Base-by-base conservation (phyloP, 2,888 invertebrate species). In the Euzetes globulus region DNA sequence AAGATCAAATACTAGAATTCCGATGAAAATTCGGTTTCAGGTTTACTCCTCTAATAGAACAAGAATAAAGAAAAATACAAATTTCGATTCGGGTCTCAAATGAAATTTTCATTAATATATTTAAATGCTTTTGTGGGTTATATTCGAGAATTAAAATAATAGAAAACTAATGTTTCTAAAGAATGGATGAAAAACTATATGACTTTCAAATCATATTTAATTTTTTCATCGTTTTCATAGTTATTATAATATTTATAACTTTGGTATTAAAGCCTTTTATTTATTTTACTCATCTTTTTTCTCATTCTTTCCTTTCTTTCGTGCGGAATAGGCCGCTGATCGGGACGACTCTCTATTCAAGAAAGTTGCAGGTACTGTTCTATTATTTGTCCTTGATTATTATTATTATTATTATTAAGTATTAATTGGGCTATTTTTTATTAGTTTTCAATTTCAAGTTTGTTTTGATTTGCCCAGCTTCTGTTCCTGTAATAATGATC, bases 331-430 rank as follows among this genome's bases (percentile, higher is more conserved):
- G 79, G 79, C 41, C 7, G 19, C 68, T 37, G 78, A 78, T 29
- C 77, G 77, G 1, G 79, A 78, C 41, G 78, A 78, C 72, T 74
- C 78, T 63, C 79, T 90, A 19, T 94, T 91, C 84, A 89, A 94
- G 81, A 91, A 93, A 82, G 96, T 96, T 68, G 95, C 96, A 0
- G 68, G 68, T 68, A 68, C 13, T 27, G 17, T 68, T 19, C 13
- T 41, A 41, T 22, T 27, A 22, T 13, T 60, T 60, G 19, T 15
- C 1, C 17, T 5, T 60, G 7, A 22, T 27, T 27, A 27, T 27
- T 15, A 9, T 60, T 60, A 29, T 60, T 41, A 41, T 13, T 41
- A 7, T 13, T 41, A 7, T 41, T 41, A 41, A 13, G 11, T 41
- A 13, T 33, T 41, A 11, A 41, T 13, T 41, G 41, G 2, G 11